Evolutionary conservation across 2,113 vertebrate genomes (phyloP).

Genomic region (Montifringilla adamsi): DNA sequence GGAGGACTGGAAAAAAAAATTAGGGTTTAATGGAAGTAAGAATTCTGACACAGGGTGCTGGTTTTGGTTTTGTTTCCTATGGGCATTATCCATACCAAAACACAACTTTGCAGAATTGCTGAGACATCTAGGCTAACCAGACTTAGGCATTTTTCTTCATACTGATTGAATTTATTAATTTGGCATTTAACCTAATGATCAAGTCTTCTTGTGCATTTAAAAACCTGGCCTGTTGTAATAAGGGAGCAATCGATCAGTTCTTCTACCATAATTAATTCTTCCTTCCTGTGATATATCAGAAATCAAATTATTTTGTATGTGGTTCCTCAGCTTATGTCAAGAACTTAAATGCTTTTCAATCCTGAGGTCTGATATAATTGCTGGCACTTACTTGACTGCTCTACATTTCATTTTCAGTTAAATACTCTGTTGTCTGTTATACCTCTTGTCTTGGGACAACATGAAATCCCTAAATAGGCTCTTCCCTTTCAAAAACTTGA

Average conservation of each 20-base stretch:
- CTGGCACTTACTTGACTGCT: neutral
- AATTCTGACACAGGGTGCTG: neutral
- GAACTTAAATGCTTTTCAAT: neutral
- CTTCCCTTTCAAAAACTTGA: neutral
- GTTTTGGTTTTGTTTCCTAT: neutral
- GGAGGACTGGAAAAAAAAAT: neutral
- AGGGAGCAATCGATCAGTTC: neutral
- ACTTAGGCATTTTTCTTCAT: neutral
- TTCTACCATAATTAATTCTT: neutral
- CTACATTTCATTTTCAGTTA: neutral
- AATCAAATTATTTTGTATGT: neutral
- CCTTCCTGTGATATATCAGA: neutral
- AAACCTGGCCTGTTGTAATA: neutral
- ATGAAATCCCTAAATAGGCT: neutral
- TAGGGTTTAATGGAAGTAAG: neutral
- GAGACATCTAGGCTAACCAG: neutral
- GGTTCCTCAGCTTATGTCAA: neutral
- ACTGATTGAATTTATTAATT: neutral
- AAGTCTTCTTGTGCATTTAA: neutral
- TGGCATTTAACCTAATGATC: neutral
- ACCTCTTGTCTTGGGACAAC: neutral
- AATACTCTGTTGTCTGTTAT: neutral
- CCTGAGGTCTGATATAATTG: neutral
- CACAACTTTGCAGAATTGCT: neutral
- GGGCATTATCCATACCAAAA: neutral